These are phyloP conservation scores for Prosopocoilus inquinatus DNA, from an alignment of 2,888 invertebrate species.

Conservation along the genomic window DNA sequence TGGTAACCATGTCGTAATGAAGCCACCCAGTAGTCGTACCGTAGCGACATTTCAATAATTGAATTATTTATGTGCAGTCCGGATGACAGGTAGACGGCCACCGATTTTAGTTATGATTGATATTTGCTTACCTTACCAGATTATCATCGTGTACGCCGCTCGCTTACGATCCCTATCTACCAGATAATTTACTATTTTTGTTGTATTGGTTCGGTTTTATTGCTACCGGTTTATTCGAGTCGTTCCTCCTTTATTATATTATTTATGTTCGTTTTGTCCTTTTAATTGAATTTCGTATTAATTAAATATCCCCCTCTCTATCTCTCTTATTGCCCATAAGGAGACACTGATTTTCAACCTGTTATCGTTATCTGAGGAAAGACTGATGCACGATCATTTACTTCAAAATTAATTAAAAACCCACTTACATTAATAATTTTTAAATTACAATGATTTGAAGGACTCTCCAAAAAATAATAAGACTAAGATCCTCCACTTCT, in stretches of 20 bases:
- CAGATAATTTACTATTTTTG: conserved; percentile 3
- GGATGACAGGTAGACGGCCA: conserved; percentile 32
- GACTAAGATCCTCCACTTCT: too few relatives aligned
- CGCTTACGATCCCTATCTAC: conserved; percentile 3
- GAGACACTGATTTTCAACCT: too few relatives aligned
- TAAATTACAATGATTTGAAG: too few relatives aligned
- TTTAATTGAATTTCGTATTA: too few relatives aligned
- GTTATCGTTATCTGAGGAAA: too few relatives aligned
- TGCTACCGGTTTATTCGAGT: background rate
- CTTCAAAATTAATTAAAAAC: too few relatives aligned
- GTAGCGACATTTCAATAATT: conserved; percentile 48
- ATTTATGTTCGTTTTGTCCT: too few relatives aligned
- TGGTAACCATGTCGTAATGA: conserved; percentile 34
- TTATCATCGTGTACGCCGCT: conserved; percentile 24
- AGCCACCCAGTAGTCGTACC: conserved; percentile 45
- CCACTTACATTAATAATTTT: too few relatives aligned
- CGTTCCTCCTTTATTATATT: background rate
- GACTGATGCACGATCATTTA: too few relatives aligned
- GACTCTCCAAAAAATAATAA: too few relatives aligned
- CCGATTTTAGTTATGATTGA: conserved; percentile 40
- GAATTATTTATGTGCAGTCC: conserved; percentile 46
- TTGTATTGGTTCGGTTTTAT: background rate
- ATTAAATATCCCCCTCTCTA: too few relatives aligned
- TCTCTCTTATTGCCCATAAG: too few relatives aligned
- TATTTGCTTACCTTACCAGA: conserved; percentile 39